phyloP scores from a whole-genome alignment of 2,888 invertebrate genomes.

The Meiosimyza platycephala region DNA sequence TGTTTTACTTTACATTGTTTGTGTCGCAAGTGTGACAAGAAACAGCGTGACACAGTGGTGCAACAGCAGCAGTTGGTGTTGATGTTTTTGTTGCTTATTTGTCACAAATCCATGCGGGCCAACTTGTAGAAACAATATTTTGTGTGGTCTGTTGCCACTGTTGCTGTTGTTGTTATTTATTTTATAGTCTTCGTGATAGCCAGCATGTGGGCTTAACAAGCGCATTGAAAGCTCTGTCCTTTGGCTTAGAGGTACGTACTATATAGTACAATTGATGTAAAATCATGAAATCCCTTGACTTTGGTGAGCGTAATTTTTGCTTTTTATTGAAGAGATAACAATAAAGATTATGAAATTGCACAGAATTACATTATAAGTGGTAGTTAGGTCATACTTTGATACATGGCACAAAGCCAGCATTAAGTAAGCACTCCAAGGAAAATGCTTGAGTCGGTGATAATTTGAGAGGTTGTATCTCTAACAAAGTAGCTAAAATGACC shows the following conservation, averaged over 20 bases:
- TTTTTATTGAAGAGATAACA: not conserved
- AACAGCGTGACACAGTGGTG: not conserved
- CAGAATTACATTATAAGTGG: too few species aligned
- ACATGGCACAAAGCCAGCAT: too few species aligned
- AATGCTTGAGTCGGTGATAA: too few species aligned
- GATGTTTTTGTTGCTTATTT: not conserved
- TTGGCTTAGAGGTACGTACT: not conserved
- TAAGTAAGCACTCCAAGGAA: too few species aligned
- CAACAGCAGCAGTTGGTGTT: not conserved
- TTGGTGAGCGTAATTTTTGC: not conserved
- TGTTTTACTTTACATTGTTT: not conserved
- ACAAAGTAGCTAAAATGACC: too few species aligned
- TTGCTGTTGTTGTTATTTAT: not conserved
- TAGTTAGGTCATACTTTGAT: too few species aligned
- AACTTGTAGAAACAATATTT: too few species aligned
- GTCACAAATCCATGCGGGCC: conserved; percentile 5
- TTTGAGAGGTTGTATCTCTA: too few species aligned
- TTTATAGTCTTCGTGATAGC: not conserved
- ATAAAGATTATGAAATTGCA: conserved; percentile 4
- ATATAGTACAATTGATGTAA: not conserved
- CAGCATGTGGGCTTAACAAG: conserved; percentile 7
- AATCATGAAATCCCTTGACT: not conserved
- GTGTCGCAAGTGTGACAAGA: not conserved
- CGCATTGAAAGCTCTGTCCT: not conserved
- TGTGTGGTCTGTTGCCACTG: not conserved